Conservation (phyloP, 2,113 vertebrate species). For the Nannobrachium achirus region DNA sequence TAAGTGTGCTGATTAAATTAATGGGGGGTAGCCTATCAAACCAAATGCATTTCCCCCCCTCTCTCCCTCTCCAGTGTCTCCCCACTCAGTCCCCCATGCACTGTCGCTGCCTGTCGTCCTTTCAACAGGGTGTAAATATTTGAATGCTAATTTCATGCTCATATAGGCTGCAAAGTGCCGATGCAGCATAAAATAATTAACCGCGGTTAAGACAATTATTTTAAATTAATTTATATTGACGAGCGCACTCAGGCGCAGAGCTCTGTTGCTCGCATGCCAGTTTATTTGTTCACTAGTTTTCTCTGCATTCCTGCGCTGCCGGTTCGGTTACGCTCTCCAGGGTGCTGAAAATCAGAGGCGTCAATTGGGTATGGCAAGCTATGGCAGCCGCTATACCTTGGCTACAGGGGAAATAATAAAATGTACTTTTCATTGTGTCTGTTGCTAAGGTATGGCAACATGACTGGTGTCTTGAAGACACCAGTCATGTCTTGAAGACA, state of each 20-base stretch:
- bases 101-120: conserved; percentile 12
- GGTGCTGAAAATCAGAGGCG: conserved; percentile 4
- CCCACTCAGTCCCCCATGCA: conserved; percentile 14
- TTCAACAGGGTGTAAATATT: conserved; percentile 50
- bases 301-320: conserved; percentile 14
- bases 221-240: conserved; percentile 69
- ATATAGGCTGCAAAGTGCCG: conserved; percentile 54
- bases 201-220: conserved; percentile 63
- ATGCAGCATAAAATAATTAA: conserved; percentile 71
- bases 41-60: background rate
- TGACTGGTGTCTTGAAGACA: too few species aligned
- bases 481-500: too few species aligned
- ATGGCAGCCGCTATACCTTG: too few species aligned
- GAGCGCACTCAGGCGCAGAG: conserved; percentile 44
- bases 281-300: conserved; percentile 12
- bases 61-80: background rate
- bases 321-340: conserved; percentile 20
- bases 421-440: too few species aligned
- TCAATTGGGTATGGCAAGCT: too few species aligned
- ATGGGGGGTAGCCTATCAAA: conserved; percentile 17
- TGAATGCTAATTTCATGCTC: conserved; percentile 65
- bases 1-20: conserved; percentile 21
- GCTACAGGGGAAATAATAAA: too few species aligned
- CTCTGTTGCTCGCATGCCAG: conserved; percentile 30
- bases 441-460: too few species aligned